phyloP scores from a whole-genome alignment of 2,888 invertebrate genomes.

The Lepidochrysops patricia region DNA sequence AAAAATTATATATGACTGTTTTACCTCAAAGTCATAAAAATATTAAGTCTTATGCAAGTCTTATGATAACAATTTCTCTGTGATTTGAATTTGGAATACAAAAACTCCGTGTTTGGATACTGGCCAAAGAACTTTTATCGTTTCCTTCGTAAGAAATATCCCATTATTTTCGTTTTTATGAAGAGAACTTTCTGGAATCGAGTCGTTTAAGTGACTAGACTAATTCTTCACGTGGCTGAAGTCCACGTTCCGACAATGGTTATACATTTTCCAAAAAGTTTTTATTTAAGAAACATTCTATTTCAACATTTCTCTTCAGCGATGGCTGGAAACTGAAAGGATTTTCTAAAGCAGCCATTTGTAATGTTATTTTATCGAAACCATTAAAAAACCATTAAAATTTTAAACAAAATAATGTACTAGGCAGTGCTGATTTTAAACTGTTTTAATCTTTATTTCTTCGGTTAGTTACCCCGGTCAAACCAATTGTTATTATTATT shows the following conservation, averaged over 20 bases:
- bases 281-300: background rate
- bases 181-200: background rate
- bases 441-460: no score
- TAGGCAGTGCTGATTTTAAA: no score
- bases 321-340: background rate
- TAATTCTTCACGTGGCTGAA: background rate
- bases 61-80: background rate
- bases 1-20: no score
- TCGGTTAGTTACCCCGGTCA: no score
- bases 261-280: background rate
- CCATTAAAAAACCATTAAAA: no score
- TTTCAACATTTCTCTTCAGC: background rate
- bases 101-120: background rate
- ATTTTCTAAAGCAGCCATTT: background rate
- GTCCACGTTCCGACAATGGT: background rate
- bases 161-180: background rate
- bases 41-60: background rate
- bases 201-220: background rate
- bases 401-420: no score
- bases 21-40: background rate
- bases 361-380: no score
- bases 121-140: conserved; percentile 6
- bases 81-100: background rate
- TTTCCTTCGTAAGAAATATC: background rate
- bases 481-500: no score